A percentile compares a stretch with the other conserved stretches of the same genome.
Evolutionary conservation across 1,140 invertebrate genomes (phyloP).

Genomic region (Listronotus oregonensis): DNA sequence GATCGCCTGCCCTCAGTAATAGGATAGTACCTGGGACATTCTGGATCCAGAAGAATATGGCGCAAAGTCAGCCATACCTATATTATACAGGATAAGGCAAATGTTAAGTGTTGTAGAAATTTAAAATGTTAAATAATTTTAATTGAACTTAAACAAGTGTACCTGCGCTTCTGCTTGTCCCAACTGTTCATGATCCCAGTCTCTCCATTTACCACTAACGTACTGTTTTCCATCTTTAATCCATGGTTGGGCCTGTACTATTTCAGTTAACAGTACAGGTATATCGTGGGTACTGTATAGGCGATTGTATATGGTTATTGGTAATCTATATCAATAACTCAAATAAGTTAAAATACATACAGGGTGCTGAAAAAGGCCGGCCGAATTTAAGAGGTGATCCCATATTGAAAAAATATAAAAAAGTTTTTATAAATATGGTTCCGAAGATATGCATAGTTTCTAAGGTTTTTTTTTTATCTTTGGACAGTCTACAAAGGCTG

Average conservation of each 20-base stretch:
- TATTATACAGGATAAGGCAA: slow-evolving; percentile 4
- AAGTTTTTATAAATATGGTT: no score
- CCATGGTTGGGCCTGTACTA: slow-evolving; percentile 74
- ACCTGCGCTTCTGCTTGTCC: slow-evolving; percentile 66
- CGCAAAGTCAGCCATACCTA: slow-evolving; percentile 75
- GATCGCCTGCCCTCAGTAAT: slow-evolving; percentile 70
- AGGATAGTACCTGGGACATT: slow-evolving; percentile 67
- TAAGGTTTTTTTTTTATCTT: no score
- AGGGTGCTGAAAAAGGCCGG: no score
- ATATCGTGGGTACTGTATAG: slow-evolving; percentile 72
- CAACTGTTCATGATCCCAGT: slow-evolving; percentile 61
- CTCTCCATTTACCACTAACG: slow-evolving; percentile 68
- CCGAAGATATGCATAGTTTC: no score
- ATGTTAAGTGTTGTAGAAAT: no score
- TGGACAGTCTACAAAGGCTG: no score
- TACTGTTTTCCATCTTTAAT: slow-evolving; percentile 61
- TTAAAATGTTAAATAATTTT: neutral
- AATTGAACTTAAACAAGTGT: neutral
- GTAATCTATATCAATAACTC: no score
- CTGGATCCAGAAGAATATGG: slow-evolving; percentile 68
- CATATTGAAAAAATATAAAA: no score
- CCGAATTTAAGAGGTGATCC: no score
- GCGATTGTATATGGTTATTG: slow-evolving; percentile 65
- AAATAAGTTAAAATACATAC: no score
- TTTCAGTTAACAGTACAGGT: slow-evolving; percentile 71